These are phyloP conservation scores for Beroe forskalii DNA, from an alignment of 37 sponge, comb jelly and placozoan genomes.

Conservation along the genomic window DNA sequence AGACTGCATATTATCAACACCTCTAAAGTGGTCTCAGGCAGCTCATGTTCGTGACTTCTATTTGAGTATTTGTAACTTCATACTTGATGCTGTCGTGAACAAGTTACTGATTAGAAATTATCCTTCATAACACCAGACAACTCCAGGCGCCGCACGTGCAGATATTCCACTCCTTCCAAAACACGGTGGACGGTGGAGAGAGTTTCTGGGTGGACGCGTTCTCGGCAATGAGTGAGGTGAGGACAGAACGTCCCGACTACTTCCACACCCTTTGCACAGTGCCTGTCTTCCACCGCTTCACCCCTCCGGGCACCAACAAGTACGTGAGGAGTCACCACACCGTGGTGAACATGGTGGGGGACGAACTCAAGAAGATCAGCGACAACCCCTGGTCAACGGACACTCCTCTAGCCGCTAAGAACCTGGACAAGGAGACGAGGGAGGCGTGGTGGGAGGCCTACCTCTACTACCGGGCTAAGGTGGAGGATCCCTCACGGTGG, in stretches of 20 bases:
- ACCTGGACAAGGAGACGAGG: neutral
- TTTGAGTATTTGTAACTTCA: no score
- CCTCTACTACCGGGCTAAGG: neutral
- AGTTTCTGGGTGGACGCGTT: constrained; percentile 19
- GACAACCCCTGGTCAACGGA: constrained; percentile 36
- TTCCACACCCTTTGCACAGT: neutral
- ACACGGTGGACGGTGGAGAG: constrained; percentile 9
- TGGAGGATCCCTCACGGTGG: neutral
- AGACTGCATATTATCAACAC: no score
- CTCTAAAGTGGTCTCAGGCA: no score
- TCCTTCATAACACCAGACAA: no score
- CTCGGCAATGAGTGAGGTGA: neutral
- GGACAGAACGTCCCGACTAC: neutral
- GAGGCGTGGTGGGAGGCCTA: constrained; percentile 24
- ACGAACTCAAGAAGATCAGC: neutral
- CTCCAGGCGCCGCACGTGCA: neutral
- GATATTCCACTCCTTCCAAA: neutral
- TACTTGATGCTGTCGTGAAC: no score
- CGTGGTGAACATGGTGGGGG: neutral
- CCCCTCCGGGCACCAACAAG: neutral
- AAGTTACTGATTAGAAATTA: no score
- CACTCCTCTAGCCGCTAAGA: neutral
- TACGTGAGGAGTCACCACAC: constrained; percentile 15
- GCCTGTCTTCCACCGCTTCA: neutral
- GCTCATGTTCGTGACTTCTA: no score